phyloP scores from a whole-genome alignment of 2,797 vertebrate species.

The Otus scops region DNA sequence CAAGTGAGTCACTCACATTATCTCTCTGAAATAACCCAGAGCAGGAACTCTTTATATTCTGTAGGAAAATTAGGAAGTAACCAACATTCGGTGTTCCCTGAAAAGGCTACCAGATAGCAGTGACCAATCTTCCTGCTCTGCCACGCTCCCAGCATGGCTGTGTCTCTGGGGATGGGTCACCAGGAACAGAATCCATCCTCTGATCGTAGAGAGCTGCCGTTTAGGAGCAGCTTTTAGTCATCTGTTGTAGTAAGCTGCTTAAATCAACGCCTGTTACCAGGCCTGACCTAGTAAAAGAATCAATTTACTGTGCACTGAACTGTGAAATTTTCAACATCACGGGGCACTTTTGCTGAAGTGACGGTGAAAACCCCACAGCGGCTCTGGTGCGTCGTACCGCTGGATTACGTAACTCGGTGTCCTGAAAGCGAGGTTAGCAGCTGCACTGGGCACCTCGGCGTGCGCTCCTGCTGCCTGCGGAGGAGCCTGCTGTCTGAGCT shows the following conservation, averaged over 20 bases:
- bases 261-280: neutral
- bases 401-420: neutral
- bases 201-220: neutral
- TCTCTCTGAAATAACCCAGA: conserved; percentile 24
- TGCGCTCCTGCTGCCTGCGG: neutral
- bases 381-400: accelerated
- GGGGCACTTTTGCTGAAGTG: neutral
- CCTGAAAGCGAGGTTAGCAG: neutral
- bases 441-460: accelerated
- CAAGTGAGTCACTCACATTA: conserved; percentile 19
- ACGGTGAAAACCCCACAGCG: neutral
- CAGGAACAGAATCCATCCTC: neutral
- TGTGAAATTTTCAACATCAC: neutral
- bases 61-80: conserved; percentile 40
- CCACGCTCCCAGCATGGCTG: neutral
- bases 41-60: conserved; percentile 21
- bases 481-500: neutral
- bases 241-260: conserved; percentile 22
- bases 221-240: neutral
- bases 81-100: neutral
- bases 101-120: neutral
- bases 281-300: conserved; percentile 38
- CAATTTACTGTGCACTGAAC: neutral
- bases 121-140: neutral
- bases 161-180: neutral